A percentile compares a stretch with the other conserved stretches of the same genome.
phyloP scores from a whole-genome alignment of 2,888 invertebrate genomes.

The Caenorhabditis angaria region DNA sequence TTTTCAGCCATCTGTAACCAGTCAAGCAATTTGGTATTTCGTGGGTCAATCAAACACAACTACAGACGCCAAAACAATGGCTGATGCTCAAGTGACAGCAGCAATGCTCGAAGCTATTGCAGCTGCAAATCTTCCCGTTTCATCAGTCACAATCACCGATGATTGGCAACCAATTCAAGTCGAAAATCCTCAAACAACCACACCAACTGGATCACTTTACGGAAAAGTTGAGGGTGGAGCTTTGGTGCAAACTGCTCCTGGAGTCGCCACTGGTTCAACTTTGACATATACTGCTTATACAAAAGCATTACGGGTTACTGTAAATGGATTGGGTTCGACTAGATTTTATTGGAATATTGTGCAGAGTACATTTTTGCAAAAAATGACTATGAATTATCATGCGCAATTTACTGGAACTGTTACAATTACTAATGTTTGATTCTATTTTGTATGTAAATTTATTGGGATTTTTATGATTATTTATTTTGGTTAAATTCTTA shows the following conservation, averaged over 20 bases:
- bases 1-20: constrained; percentile 35
- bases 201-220: constrained; percentile 45
- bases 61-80: constrained; percentile 43
- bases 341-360: constrained; percentile 60
- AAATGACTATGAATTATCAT: constrained; percentile 53
- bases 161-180: constrained; percentile 53
- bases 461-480: background rate
- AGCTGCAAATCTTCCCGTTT: constrained; percentile 45
- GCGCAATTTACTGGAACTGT: constrained; percentile 53
- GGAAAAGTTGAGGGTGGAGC: constrained; percentile 60
- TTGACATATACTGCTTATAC: constrained; percentile 40
- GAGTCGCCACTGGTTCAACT: constrained; percentile 25
- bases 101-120: constrained; percentile 56
- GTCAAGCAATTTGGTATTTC: constrained; percentile 51
- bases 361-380: constrained; percentile 58
- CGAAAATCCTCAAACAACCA: constrained; percentile 46
- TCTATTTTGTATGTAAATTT: no score
- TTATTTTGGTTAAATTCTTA: background rate
- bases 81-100: constrained; percentile 51
- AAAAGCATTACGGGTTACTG: constrained; percentile 28
- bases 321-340: constrained; percentile 38
- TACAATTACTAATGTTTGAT: constrained; percentile 43
- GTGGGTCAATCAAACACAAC: constrained; percentile 58
- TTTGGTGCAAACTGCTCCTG: constrained; percentile 47
- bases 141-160: constrained; percentile 44